phyloP scores from a whole-genome alignment of 2,113 vertebrate genomes.

The Maccullochella peelii region DNA sequence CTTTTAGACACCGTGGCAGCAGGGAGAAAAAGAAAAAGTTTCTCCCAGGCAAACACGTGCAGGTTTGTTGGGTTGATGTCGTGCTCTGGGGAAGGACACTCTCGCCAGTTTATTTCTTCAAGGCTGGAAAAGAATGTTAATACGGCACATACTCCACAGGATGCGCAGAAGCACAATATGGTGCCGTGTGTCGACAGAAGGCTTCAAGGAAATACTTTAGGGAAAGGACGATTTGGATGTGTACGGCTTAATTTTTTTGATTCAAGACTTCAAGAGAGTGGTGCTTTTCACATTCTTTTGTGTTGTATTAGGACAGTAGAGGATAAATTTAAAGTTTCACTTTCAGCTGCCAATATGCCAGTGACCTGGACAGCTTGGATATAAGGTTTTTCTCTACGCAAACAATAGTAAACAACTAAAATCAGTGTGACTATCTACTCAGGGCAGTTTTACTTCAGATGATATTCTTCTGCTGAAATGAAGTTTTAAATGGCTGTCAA shows the following conservation, averaged over 20 bases:
- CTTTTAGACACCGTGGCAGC: conserved; percentile 82
- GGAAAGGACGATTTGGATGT: conserved; percentile 35
- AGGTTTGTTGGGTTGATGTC: conserved; percentile 82
- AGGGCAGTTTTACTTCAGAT: conserved; percentile 45
- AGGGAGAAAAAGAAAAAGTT: conserved; percentile 77
- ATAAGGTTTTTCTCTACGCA: conserved; percentile 1
- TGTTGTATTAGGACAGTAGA: conserved; percentile 9
- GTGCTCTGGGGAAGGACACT: conserved; percentile 79
- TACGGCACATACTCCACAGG: conserved; percentile 52
- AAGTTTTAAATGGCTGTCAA: conserved; percentile 65
- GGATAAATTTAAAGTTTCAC: neutral
- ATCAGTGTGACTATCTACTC: conserved; percentile 61
- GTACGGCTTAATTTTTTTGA: conserved; percentile 28
- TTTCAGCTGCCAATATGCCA: neutral
- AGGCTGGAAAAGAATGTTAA: conserved; percentile 76
- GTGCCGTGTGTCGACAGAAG: conserved; percentile 15
- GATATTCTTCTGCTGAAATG: conserved; percentile 58
- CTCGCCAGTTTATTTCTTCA: conserved; percentile 66
- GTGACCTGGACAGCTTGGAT: conserved; percentile 8
- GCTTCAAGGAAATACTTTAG: conserved; percentile 48
- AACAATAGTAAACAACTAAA: conserved; percentile 48
- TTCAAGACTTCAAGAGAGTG: conserved; percentile 9
- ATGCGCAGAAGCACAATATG: neutral
- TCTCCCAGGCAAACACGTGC: conserved; percentile 83
- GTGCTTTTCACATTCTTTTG: conserved; percentile 10